A percentile compares a stretch with the other conserved stretches of the same genome.
phyloP scores from a whole-genome alignment of 1,140 invertebrate species.

The Scylla paramamosain region DNA sequence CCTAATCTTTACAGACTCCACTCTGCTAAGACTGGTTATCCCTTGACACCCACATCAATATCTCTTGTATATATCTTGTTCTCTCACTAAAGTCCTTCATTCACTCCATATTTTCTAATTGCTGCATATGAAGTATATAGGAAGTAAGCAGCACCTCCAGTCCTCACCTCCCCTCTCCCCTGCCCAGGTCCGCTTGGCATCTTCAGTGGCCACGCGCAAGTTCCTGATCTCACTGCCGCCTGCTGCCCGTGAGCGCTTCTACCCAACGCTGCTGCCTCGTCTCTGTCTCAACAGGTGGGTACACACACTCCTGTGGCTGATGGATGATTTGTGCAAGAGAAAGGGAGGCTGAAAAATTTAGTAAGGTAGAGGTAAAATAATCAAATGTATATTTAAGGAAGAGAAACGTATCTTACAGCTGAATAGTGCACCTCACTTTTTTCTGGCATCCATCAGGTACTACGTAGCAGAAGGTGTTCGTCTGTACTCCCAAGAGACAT shows the following conservation, averaged over 20 bases:
- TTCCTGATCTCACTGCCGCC: conserved; percentile 81
- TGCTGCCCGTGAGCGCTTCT: conserved; percentile 81
- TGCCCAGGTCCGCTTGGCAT: conserved; percentile 82
- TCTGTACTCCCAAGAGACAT: conserved; percentile 84
- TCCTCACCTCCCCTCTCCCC: too few relatives aligned
- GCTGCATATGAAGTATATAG: too few relatives aligned
- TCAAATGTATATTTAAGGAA: too few relatives aligned
- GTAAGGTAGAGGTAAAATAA: too few relatives aligned
- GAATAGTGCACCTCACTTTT: background rate
- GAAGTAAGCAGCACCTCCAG: too few relatives aligned
- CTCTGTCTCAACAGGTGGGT: conserved; percentile 83
- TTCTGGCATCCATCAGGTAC: conserved; percentile 80
- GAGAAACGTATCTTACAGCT: background rate
- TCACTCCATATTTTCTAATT: too few relatives aligned
- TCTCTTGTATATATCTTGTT: too few relatives aligned
- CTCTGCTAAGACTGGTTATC: too few relatives aligned
- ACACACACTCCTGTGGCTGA: background rate
- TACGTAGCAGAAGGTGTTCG: conserved; percentile 84
- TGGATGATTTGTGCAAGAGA: background rate
- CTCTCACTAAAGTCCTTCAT: too few relatives aligned
- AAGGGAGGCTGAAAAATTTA: too few relatives aligned
- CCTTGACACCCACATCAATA: too few relatives aligned
- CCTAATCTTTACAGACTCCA: too few relatives aligned
- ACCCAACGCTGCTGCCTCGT: conserved; percentile 81
- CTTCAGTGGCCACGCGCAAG: conserved; percentile 82